Base-by-base conservation (phyloP, 2,888 invertebrate genomes). In the Pterostichus madidus region DNA sequence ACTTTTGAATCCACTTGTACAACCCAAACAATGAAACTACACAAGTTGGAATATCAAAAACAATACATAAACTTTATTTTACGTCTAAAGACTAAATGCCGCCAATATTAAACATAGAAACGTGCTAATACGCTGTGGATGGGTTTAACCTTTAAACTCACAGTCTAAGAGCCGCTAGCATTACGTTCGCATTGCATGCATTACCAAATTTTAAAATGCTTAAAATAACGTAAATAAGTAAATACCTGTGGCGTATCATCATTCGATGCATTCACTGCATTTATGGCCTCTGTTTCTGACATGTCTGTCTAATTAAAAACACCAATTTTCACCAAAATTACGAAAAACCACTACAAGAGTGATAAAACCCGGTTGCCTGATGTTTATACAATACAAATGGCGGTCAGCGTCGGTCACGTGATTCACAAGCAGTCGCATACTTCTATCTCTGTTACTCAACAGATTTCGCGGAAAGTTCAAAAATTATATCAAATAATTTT, bases 401-500 rank as follows among this genome's bases (percentile, higher is more conserved):
- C 92, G 91, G 91, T 91, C 90, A 92, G 92, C 92, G 92, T 92
- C 91, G 92, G 92, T 92, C 92, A 92, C 91, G 92, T 92, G 91
- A 91, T 77, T 59, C 15, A 44, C 8, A 49, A 59, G 75, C n/a
- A 75, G 83, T 24, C 10, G 17, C 49, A 71, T 56, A 24, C 7
- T 59, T 35, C 17, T 1, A 3, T 80, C 76, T 61, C 31, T 49
- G 44, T 82, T 49, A n/a, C 11, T 44, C 75, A 24, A 13, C 39
- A 31, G 24, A 31, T 17, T 68, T 4, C 6, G 71, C 80, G 80
- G 73, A 44, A 71, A 80, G 15, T 80, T 80, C 31, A 73, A 80
- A 73, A 80, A 73, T 75, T 31, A 39, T 39, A 39, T 39, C 2
- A 39, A 39, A 3, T 39, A 39, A 3, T 7, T 39, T 39, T 39